Percentiles rank a stretch among this genome's conserved stretches.
Evolutionary conservation across 2,888 invertebrate species (phyloP).

Genomic region (Thalpophila matura): DNA sequence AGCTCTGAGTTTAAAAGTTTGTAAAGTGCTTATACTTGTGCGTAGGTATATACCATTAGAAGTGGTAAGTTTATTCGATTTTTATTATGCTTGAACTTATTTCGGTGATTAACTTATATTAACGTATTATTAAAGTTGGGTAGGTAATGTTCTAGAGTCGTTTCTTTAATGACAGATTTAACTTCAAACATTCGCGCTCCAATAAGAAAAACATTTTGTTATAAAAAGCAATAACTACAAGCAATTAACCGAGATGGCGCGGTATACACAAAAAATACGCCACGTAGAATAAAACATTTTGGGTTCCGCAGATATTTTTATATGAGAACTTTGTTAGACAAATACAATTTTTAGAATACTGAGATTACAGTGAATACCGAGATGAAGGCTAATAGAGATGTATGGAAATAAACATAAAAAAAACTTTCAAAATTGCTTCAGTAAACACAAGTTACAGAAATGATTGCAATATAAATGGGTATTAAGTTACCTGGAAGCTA

Average conservation of each 20-base stretch:
- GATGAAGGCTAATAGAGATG: no score
- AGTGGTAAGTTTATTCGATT: background rate
- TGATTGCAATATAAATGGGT: no score
- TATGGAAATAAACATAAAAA: no score
- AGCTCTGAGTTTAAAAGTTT: constrained; percentile 24
- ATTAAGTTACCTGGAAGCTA: no score
- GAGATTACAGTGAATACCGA: no score
- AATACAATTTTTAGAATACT: no score
- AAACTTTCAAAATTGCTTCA: no score
- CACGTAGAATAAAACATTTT: background rate
- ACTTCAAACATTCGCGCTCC: constrained; percentile 5
- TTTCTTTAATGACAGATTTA: background rate
- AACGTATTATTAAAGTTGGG: no score
- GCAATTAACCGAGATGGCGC: constrained; percentile 5
- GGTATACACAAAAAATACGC: background rate
- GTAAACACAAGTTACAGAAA: no score
- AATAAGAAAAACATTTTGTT: constrained; percentile 11
- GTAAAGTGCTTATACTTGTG: constrained; percentile 14
- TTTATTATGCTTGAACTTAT: no score
- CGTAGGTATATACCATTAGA: constrained; percentile 1
- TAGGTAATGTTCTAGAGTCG: background rate
- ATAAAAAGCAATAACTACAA: constrained; percentile 31
- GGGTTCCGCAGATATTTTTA: constrained; percentile 13
- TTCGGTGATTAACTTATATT: no score
- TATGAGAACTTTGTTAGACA: no score